Evolutionary conservation across 2,113 vertebrate species (phyloP), one percentile per base, ranked within the genome.

Genomic region (Equus quagga): DNA sequence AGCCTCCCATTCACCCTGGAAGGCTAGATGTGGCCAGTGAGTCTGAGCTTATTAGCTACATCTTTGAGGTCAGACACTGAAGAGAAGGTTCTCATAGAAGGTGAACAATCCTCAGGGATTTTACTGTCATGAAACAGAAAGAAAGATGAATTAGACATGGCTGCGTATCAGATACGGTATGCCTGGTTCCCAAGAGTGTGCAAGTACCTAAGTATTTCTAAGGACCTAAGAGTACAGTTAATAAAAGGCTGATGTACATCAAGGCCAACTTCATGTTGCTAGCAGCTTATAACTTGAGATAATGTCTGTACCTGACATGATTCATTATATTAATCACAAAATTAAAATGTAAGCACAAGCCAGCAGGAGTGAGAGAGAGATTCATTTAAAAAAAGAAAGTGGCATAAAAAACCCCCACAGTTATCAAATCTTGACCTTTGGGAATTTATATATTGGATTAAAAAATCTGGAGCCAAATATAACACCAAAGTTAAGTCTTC

Each of bases 71-170:
- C 97, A 98, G 97, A 96, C 87, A 93, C 96, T 84, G 95, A 96
- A 98, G 92, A 98, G 94, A 97, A 96, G 97, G 97, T 72, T 87
- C 97, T 94, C 94, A 98, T 70, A 31, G 97, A 98, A 97, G 96
- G 92, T 98, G 97, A 99, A 98, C 97, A 98, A 95, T 97, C 96
- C 93, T 98, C 85, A 98, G 98, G 98, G 98, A 98, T 98, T 98
- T 98, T 98, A 98, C 94, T 98, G 97, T 98, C 97, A 98, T 98
- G 98, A 98, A 98, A 98, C 98, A 99, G 99, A 99, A 99, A 98
- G 98, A 98, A 98, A 94, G 98, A 99, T 99, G 98, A 99, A 97
- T 98, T 98, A 98, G 96, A 94, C 97, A 97, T 56, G 98, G 98
- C 98, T 99, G 98, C 98, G 97, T 98, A 98, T 98, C 98, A 98